A percentile compares a stretch with the other conserved stretches of the same genome.
Evolutionary conservation across 2,113 vertebrate species (phyloP).

Genomic region (Pterophyllum scalare): DNA sequence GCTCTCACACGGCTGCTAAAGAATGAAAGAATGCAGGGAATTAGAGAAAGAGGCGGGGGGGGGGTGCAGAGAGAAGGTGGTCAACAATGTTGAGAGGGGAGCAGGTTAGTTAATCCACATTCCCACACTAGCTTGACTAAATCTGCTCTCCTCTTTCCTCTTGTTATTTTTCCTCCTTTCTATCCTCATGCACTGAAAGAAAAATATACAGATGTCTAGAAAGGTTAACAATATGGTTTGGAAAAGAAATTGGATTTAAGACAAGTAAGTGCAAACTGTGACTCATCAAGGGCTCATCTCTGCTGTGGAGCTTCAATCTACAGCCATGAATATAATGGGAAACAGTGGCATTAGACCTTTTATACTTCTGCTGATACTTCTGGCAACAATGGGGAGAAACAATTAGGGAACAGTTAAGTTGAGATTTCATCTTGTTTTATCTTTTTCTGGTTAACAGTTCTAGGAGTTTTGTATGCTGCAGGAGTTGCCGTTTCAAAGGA

Average conservation of each 20-base stretch:
- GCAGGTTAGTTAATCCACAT: slow-evolving; percentile 63
- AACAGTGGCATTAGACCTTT: not conserved
- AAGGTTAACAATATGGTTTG: not conserved
- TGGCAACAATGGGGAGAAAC: not conserved
- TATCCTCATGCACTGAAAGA: not conserved
- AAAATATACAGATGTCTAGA: not conserved
- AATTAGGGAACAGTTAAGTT: not conserved
- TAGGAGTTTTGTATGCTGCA: not conserved
- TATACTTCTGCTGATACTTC: not conserved
- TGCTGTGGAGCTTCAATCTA: not conserved
- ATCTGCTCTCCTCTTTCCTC: not conserved
- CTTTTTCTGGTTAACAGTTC: not conserved
- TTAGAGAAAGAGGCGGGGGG: slow-evolving; percentile 54
- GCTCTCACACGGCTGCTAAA: slow-evolving; percentile 64
- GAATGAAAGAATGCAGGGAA: slow-evolving; percentile 78
- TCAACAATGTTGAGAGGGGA: slow-evolving; percentile 52
- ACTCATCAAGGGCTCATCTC: not conserved
- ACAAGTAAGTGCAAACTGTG: not conserved
- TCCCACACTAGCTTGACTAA: slow-evolving; percentile 45
- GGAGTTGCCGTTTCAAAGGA: slow-evolving; percentile 8
- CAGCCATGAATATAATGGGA: not conserved
- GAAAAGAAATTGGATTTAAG: not conserved
- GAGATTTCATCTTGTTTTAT: not conserved
- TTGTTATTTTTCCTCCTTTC: not conserved
- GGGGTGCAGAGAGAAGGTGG: slow-evolving; percentile 38